A percentile compares a stretch with the other conserved stretches of the same genome.
phyloP scores from a whole-genome alignment of 2,888 invertebrate genomes.

The Aphelenchoides bicaudatus region DNA sequence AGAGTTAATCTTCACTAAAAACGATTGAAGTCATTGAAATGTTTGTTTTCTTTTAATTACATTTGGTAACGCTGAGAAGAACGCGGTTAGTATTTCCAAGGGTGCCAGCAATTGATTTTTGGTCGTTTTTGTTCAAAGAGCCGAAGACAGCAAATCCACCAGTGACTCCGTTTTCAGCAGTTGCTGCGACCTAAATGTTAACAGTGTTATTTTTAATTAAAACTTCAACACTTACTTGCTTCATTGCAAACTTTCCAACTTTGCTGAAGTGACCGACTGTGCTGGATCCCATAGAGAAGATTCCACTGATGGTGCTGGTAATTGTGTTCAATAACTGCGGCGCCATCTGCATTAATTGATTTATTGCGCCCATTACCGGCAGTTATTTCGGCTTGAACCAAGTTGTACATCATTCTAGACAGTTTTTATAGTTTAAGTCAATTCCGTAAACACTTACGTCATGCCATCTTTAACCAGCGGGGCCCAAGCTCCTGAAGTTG shows the following conservation, averaged over 20 bases:
- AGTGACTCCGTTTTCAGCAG: too few relatives aligned
- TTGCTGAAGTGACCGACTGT: too few relatives aligned
- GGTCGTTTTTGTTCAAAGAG: background rate
- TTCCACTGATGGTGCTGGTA: background rate
- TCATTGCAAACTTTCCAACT: too few relatives aligned
- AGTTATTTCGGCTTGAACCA: background rate
- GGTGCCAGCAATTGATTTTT: background rate
- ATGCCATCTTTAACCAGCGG: conserved; percentile 1
- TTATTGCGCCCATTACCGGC: background rate
- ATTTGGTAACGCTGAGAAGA: background rate
- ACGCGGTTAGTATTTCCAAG: background rate
- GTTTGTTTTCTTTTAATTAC: background rate
- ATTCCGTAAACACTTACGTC: too few relatives aligned
- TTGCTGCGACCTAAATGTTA: too few relatives aligned
- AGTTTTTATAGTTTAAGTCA: too few relatives aligned
- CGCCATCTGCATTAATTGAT: background rate
- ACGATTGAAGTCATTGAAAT: background rate
- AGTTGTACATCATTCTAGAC: background rate
- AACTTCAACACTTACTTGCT: too few relatives aligned
- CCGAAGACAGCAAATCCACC: background rate
- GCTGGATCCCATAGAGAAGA: background rate
- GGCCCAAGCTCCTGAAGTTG: background rate
- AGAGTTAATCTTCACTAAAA: background rate
- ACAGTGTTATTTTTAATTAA: too few relatives aligned
- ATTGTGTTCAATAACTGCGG: background rate